Evolutionary conservation across 2,113 vertebrate species (phyloP), one percentile per base, ranked within the genome.

Genomic region (Hippolais icterina): DNA sequence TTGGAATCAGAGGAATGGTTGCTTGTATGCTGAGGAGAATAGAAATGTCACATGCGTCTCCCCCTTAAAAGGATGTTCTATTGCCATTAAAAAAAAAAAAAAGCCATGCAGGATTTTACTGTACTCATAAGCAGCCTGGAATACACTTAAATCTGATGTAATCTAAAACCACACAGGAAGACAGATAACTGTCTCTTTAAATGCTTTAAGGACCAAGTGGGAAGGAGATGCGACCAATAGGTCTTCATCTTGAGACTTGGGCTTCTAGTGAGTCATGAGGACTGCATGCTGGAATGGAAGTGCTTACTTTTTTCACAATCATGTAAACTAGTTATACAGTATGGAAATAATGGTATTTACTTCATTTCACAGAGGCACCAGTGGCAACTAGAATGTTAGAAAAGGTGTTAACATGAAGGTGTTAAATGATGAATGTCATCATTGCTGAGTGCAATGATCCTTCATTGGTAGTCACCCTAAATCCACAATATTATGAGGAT

Each of bases 41-140:
- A 69, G 8, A 64, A 80, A 42, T 21, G 15, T 4, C 11, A 37
- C 1, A 1, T 10, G 11, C 0, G 0, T 44, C 31, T 84, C 4
- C 19, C 9, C 35, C 10, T 83, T 76, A 46, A 70, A 84, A 41
- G 52, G 53, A 57, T 16, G 31, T 2, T 2, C 33, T 37, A 42
- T 15, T 80, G 41, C 59, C 33, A 7, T 28, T 19, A 11, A 25
- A 50, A 22, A 33, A 59, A 57, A 15, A 56, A 33, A 53, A 47
- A 25, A 63, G 12, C 39, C 24, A 9, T 8, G 11, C 18, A 29
- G 63, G 49, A 39, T 68, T 92, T 76, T 35, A 37, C 61, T 70
- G 31, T 42, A 41, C 33, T 42, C 71, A 24, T 35, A 54, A 80
- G 27, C 41, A 79, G 28, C n/a, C 9, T 15, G 11, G 44, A 80